Base-by-base conservation (phyloP, 2,888 invertebrate species). In the Mimas tiliae region DNA sequence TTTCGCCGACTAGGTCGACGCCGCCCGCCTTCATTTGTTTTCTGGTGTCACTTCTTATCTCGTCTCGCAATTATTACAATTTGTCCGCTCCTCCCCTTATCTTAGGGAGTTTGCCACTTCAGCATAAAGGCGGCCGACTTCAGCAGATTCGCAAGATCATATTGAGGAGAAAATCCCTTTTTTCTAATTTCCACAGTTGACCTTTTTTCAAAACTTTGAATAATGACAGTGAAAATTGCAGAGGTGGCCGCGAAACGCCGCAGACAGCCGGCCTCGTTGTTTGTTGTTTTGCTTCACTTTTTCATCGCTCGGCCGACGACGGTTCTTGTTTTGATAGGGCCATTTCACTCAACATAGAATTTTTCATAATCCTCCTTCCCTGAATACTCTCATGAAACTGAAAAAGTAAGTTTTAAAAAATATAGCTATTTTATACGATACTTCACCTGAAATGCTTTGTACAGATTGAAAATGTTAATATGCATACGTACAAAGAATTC, bases 41-140 rank as follows among this genome's bases (percentile, higher is more conserved):
- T 93, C 91, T 93, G 90, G 90, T 91, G 92, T 92, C 93, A 93
- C 84, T 92, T 87, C 92, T 93, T 93, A 93, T 93, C 93, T 91
- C 91, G 89, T 89, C 88, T 86, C 89, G 89, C 93, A 93, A 93
- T 93, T 92, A 93, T 93, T 91, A 93, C 92, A 92, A 93, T 93
- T 93, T 93, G 93, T 92, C 92, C 88, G 91, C 89, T 89, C 91
- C 90, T 90, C 90, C 91, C 91, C 90, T 93, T 93, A 93, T 93
- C 93, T 92, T 84, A 86, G 86, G 80, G 84, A 89, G 83, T 89
- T 89, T 83, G 90, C 91, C 85, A 85, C 89, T 90, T 90, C 90
- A 89, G 91, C 91, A 90, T 89, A 91, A 91, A 92, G 84, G 81
- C 89, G 83, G 80, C 79, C 82, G 85, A 88, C 84, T 91, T 91